Evolutionary conservation across 2,113 vertebrate species (phyloP).

Genomic region (Oreotrochilus melanogaster): DNA sequence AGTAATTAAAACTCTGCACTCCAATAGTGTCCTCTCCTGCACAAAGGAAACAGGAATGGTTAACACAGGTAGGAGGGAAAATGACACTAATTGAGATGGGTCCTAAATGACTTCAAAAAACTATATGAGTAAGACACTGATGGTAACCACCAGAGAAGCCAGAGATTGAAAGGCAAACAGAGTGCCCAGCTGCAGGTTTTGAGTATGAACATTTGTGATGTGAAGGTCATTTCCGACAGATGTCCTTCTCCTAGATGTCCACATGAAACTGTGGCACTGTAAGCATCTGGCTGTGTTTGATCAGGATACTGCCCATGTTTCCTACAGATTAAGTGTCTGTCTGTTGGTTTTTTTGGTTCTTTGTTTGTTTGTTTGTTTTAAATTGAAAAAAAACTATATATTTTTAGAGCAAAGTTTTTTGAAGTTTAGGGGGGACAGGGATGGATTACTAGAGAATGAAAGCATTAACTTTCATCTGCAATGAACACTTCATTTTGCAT

Average conservation of each 20-base stretch:
- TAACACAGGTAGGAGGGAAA: not conserved
- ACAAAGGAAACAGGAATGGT: not conserved
- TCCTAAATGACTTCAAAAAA: not conserved
- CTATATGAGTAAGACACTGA: fast-evolving
- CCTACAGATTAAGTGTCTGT: not conserved
- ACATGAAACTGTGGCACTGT: fast-evolving
- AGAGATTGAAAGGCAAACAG: not conserved
- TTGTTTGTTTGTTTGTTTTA: not conserved
- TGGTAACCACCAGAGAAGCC: not conserved
- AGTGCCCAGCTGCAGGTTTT: not conserved
- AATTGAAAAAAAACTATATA: not conserved
- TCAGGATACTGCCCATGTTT: not conserved
- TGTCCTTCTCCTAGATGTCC: not conserved
- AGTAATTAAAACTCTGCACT: not conserved
- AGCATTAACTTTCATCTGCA: not conserved
- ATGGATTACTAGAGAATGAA: not conserved
- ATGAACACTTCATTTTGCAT: not conserved
- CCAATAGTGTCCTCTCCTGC: not conserved
- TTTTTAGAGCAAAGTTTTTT: not conserved
- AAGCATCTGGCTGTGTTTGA: not conserved
- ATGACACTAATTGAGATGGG: not conserved
- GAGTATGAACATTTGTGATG: not conserved
- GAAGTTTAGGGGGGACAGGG: not conserved
- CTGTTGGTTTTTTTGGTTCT: not conserved
- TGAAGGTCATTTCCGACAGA: not conserved